Percentiles rank a stretch among this genome's conserved stretches.
Evolutionary conservation across 2,797 vertebrate species (phyloP).

Genomic region (Cyprinodon diabolis): DNA sequence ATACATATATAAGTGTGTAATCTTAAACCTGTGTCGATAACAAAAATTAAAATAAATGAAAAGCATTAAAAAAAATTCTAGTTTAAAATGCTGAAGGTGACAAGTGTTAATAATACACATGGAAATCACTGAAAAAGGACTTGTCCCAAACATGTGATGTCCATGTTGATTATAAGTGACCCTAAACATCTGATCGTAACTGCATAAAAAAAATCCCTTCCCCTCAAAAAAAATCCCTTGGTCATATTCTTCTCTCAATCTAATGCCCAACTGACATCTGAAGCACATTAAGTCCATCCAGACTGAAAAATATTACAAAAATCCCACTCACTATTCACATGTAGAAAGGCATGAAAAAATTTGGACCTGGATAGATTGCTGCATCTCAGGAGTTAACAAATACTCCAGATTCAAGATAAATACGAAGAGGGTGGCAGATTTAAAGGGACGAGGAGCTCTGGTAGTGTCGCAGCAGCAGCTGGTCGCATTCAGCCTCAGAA

Average conservation of each 20-base stretch:
- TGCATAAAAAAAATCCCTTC: neutral
- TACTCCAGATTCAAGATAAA: slow-evolving; percentile 11
- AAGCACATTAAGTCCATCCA: slow-evolving; percentile 23
- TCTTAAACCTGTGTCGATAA: neutral
- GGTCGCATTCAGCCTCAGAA: slow-evolving; percentile 93
- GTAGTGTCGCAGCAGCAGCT: slow-evolving; percentile 94
- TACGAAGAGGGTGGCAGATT: slow-evolving; percentile 43
- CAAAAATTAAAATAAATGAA: neutral
- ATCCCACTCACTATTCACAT: slow-evolving; percentile 28
- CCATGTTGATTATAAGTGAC: neutral
- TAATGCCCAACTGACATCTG: slow-evolving; percentile 21
- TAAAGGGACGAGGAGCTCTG: slow-evolving; percentile 98
- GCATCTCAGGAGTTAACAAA: slow-evolving; percentile 14
- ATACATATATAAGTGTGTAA: neutral
- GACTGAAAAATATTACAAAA: slow-evolving; percentile 19
- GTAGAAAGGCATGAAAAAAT: slow-evolving; percentile 55
- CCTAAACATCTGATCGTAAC: neutral
- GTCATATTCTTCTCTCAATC: slow-evolving; percentile 11
- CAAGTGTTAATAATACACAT: neutral
- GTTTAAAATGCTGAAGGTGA: neutral
- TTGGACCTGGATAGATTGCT: slow-evolving; percentile 30
- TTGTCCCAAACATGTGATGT: neutral
- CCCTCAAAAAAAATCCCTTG: neutral
- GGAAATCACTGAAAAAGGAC: neutral
- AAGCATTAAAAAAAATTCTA: neutral